Evolutionary conservation across 2,113 vertebrate genomes (phyloP).

Genomic region (Cynoglossus semilaevis): DNA sequence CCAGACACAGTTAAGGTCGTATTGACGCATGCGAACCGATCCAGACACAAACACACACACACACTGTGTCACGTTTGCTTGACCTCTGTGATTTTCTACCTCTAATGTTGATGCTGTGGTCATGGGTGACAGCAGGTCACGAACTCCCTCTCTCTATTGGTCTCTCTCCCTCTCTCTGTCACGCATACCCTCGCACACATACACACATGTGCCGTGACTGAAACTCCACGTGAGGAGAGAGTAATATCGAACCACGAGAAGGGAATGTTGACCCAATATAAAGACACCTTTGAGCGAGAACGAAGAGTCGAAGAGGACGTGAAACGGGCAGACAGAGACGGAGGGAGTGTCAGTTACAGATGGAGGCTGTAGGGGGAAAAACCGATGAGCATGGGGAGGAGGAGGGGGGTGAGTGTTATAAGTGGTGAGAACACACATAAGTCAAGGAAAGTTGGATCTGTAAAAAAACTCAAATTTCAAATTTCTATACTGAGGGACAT

Average conservation of each 20-base stretch:
- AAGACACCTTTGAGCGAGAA: conserved; percentile 40
- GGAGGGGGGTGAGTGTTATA: background rate
- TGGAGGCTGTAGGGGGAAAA: conserved; percentile 17
- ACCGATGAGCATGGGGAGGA: conserved; percentile 7
- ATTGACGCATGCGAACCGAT: no score
- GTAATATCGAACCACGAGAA: conserved; percentile 45
- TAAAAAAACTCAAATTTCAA: no score
- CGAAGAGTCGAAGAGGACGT: conserved; percentile 2
- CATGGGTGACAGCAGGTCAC: conserved; percentile 38
- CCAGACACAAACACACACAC: conserved; percentile 1
- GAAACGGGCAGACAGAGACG: conserved; percentile 14
- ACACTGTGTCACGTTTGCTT: no score
- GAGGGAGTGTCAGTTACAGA: conserved; percentile 15
- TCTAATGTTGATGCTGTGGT: conserved; percentile 46
- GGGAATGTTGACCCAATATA: background rate
- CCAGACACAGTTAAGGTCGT: no score
- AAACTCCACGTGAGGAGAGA: conserved; percentile 23
- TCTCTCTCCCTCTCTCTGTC: conserved; percentile 16
- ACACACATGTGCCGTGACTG: conserved; percentile 37
- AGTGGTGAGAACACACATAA: background rate
- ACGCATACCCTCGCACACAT: conserved; percentile 16
- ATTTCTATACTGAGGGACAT: no score
- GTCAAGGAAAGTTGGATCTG: no score
- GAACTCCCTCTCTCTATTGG: background rate
- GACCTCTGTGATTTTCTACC: no score